Evolutionary conservation across 1,140 invertebrate genomes (phyloP).

Genomic region (Pseudomyrmex concolor): DNA sequence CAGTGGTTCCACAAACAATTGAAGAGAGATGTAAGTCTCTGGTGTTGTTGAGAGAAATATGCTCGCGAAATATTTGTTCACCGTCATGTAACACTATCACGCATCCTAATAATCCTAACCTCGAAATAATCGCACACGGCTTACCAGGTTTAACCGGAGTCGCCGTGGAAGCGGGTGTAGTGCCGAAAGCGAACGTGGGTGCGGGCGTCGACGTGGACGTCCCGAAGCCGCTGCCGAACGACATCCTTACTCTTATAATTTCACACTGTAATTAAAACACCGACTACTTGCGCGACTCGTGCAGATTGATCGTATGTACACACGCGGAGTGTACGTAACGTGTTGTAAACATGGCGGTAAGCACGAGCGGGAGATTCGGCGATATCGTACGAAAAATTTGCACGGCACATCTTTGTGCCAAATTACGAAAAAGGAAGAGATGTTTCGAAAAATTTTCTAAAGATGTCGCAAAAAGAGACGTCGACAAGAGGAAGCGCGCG

Average conservation of each 20-base stretch:
- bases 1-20: conserved; percentile 29
- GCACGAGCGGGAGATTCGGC: conserved; percentile 9
- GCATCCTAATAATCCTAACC: conserved; percentile 8
- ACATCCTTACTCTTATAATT: conserved; percentile 74
- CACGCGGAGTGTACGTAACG: no score
- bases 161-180: conserved; percentile 73
- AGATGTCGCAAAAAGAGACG: no score
- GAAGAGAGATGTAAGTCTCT: background rate
- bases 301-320: background rate
- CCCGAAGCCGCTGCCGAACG: conserved; percentile 81
- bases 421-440: no score
- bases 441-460: no score
- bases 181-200: conserved; percentile 79
- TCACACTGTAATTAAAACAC: background rate
- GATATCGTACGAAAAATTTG: conserved; percentile 23
- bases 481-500: no score
- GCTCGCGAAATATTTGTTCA: background rate
- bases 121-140: conserved; percentile 25
- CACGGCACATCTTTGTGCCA: background rate
- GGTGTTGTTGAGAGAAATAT: no score
- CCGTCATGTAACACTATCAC: no score
- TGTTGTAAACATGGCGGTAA: no score
- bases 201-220: conserved; percentile 73
- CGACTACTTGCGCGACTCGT: background rate
- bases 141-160: conserved; percentile 81